phyloP scores from a whole-genome alignment of 2,888 invertebrate genomes.

The Erebia ligea region DNA sequence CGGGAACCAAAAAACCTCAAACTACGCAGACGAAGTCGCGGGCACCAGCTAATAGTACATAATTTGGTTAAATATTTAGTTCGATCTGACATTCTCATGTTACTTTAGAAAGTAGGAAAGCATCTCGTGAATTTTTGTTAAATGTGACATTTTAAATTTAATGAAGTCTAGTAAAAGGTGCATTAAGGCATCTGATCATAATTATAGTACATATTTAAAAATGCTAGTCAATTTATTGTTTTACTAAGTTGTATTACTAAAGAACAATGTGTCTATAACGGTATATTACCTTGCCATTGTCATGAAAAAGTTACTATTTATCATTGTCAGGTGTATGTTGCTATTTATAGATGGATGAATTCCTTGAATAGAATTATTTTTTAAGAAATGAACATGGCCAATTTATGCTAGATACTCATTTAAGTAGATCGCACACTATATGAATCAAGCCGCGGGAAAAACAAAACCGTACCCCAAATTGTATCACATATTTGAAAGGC shows the following conservation, averaged over 20 bases:
- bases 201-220: constrained; percentile 2
- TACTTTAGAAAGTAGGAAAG: not conserved
- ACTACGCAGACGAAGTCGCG: no score
- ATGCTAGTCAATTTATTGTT: not conserved
- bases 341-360: no score
- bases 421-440: not conserved
- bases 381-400: not conserved
- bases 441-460: not conserved
- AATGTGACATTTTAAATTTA: not conserved
- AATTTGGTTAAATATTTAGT: no score
- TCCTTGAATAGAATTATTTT: not conserved
- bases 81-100: not conserved
- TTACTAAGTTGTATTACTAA: not conserved
- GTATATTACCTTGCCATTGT: not conserved
- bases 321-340: not conserved
- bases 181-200: not conserved
- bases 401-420: constrained; percentile 1
- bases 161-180: constrained; percentile 11
- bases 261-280: not conserved
- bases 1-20: no score
- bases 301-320: not conserved
- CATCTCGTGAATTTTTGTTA: not conserved
- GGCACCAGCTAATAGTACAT: no score
- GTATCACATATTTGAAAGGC: no score
- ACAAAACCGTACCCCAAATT: no score